Evolutionary conservation across 2,113 vertebrate genomes (phyloP).

Genomic region (Lepisosteus oculatus): DNA sequence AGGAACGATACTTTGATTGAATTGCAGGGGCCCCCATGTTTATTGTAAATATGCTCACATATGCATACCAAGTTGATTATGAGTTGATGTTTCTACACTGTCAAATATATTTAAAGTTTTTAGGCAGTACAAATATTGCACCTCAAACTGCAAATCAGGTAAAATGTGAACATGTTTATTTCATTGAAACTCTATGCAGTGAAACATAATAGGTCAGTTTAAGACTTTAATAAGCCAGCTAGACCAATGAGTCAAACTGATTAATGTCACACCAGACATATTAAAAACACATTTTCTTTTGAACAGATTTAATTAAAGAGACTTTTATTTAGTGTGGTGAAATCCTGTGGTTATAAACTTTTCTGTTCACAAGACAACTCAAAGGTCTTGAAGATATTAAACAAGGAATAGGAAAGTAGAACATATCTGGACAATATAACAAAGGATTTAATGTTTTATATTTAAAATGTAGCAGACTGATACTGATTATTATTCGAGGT

Average conservation of each 20-base stretch:
- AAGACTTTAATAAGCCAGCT: too few relatives aligned
- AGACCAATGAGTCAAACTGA: neutral
- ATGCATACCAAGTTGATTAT: conserved; percentile 2
- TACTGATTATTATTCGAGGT: too few relatives aligned
- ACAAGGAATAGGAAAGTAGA: too few relatives aligned
- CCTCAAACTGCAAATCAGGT: neutral
- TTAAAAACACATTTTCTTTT: neutral
- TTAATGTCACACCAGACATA: conserved; percentile 7
- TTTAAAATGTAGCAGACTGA: too few relatives aligned
- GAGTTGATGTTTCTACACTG: neutral
- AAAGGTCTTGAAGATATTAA: too few relatives aligned
- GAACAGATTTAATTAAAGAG: neutral
- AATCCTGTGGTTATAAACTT: too few relatives aligned
- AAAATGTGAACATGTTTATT: neutral
- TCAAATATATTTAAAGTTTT: neutral
- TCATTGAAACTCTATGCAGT: too few relatives aligned
- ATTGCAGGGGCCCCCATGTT: conserved; percentile 77
- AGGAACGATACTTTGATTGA: conserved; percentile 86
- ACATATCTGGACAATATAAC: too few relatives aligned
- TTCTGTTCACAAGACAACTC: too few relatives aligned
- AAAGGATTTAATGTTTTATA: too few relatives aligned
- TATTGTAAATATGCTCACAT: conserved; percentile 78
- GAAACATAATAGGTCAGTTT: too few relatives aligned
- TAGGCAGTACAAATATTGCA: neutral
- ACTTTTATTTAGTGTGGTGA: too few relatives aligned